Conservation (phyloP, 2,113 vertebrate species). For the Leptocoma aspasia region DNA sequence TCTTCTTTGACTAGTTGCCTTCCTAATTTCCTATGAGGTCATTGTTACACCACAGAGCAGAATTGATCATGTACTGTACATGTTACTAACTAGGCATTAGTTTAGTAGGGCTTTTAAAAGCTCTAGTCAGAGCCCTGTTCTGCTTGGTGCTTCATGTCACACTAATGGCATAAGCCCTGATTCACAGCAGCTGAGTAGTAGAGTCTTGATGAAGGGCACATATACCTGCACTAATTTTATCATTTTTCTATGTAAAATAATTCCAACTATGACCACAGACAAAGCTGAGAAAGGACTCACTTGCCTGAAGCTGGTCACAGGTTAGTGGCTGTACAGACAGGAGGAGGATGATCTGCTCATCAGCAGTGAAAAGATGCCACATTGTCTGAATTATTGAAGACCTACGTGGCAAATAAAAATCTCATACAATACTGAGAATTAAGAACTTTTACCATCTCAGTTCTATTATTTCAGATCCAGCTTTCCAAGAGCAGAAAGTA, state of each 20-base stretch:
- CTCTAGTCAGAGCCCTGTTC: background rate
- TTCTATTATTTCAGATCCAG: conserved; percentile 41
- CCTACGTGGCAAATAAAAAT: conserved; percentile 22
- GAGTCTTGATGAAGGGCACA: background rate
- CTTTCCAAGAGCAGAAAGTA: conserved; percentile 2
- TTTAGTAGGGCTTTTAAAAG: background rate
- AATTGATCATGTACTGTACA: background rate
- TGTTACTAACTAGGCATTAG: background rate
- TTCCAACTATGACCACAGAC: background rate
- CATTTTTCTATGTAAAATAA: background rate
- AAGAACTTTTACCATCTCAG: conserved; percentile 6
- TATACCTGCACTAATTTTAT: background rate
- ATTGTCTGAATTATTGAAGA: conserved; percentile 9
- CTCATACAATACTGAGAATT: conserved; percentile 19
- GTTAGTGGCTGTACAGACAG: background rate
- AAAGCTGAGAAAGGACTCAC: background rate
- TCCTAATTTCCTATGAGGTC: background rate
- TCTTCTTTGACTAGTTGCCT: background rate
- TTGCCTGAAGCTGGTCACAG: background rate
- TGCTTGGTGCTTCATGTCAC: background rate
- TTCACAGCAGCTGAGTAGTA: background rate
- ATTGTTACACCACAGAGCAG: background rate
- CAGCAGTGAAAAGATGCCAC: background rate
- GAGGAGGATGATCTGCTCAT: background rate
- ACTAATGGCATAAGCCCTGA: background rate